Evolutionary conservation across 2,113 vertebrate species (phyloP), one percentile per base, ranked within the genome.

Genomic region (Pygathrix nemaeus): DNA sequence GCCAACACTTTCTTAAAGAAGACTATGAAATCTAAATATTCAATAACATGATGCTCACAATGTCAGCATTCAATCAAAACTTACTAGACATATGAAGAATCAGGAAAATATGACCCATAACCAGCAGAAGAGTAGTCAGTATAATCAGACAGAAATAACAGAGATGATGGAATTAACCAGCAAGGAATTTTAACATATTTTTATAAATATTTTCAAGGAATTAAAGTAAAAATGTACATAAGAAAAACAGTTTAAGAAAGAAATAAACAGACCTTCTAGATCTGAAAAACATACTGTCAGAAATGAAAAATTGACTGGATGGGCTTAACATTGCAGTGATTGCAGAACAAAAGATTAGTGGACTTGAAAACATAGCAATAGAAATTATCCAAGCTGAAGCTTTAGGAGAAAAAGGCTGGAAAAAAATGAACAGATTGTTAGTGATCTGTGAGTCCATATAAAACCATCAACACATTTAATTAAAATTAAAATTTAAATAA

Each of bases 151-250:
- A 89, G 64, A 78, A 94, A 86, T 92, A 20, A 64, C 40, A 61
- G 45, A 68, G 12, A 61, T 78, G 9, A 76, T 72, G 25, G 32
- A 83, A 75, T 89, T 88, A 76, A 88, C 32, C 91, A 40, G 17
- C 6, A 87, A 86, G 25, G 23, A 80, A 40, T 85, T 73, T 95
- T 43, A 93, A 96, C 35, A 3, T 14, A 57, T 81, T 93, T 95
- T 90, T 55, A 66, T 79, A 73, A 88, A 91, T 66, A 66, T 88
- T 90, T 90, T 95, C n/a, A 95, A 78, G 48, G 32, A 87, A 91
- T 91, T 94, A 75, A 82, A 88, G 27, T 70, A 50, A 82, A 96
- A 94, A 66, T 57, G 45, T 89, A 72, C 21, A 75, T 17, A 81
- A 72, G 78, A 95, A 88, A 48, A 10, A 55, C 48, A 70, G 80